Evolutionary conservation across 1,140 invertebrate species (phyloP), one percentile per base, ranked within the genome.

Genomic region (Megalonaias nervosa): DNA sequence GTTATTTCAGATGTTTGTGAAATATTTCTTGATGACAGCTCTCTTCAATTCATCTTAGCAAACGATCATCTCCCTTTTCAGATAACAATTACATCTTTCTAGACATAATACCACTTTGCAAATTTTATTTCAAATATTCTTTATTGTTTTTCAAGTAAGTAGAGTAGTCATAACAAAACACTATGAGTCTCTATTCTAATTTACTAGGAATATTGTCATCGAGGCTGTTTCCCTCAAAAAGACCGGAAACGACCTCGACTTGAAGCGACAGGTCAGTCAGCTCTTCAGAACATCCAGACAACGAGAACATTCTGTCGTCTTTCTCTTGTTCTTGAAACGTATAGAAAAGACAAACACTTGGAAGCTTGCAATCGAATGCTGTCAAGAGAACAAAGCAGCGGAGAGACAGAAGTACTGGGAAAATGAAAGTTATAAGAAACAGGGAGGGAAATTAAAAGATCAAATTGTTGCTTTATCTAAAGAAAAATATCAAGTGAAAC

Each of bases 291-390:
- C 65, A 57, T 70, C 67, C 9, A 26, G 75, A 5, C 75, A 68
- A 16, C 62, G 56, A 31, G 75, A 76, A 56, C 67, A 76, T 55
- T 15, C 60, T 5, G 62, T 76, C 11, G 58, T 58, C 21, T 65
- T 76, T 19, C 5, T 76, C 23, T 70, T 60, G n/a, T 57, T 71
- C 38, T 38, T 62, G 14, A 64, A 62, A 71, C 48, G 75, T 56
- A 38, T 76, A 21, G 75, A 68, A 31, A 76, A 67, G 1, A 71
- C 75, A 21, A 76, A 76, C 26, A 65, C 59, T 1, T 76, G 70
- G 21, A 76, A 55, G 21, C 13, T 70, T 16, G 23, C 66, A 4
- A n/a, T 71, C 16, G 16, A 57, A 55, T 76, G 75, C 23, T 76
- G 75, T 64, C 66, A 76, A 21, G 23, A 56, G 14, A 61, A 76